A percentile compares a stretch with the other conserved stretches of the same genome.
Conservation (phyloP, 2,888 invertebrate genomes). For the Pantelozetes paolii region DNA sequence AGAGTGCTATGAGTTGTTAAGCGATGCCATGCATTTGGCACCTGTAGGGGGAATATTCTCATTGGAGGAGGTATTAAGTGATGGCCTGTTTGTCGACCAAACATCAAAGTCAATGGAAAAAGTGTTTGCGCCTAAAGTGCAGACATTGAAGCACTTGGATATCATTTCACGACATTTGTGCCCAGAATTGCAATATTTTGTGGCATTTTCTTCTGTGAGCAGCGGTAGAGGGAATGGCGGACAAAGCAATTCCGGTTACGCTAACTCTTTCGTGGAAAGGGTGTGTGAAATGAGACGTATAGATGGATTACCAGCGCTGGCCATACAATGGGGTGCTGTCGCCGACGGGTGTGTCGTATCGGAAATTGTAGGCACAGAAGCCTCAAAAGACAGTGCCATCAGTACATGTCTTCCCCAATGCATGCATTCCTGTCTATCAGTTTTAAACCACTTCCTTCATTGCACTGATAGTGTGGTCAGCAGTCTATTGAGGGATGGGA, state of each 20-base stretch:
- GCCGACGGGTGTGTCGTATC: slow-evolving; percentile 75
- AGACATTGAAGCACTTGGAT: slow-evolving; percentile 76
- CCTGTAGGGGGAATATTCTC: slow-evolving; percentile 85
- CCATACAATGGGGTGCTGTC: slow-evolving; percentile 98
- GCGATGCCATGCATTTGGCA: slow-evolving; percentile 63
- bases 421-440: no score
- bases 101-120: slow-evolving; percentile 70
- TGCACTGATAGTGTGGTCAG: no score
- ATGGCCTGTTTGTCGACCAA: slow-evolving; percentile 81
- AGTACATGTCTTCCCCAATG: no score
- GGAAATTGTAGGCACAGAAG: neutral
- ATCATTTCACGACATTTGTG: slow-evolving; percentile 69
- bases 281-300: slow-evolving; percentile 78
- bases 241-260: slow-evolving; percentile 87
- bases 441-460: no score
- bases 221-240: slow-evolving; percentile 95
- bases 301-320: slow-evolving; percentile 76
- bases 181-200: slow-evolving; percentile 78
- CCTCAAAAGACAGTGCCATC: no score
- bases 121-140: slow-evolving; percentile 77
- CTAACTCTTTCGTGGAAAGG: slow-evolving; percentile 96
- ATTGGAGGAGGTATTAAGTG: slow-evolving; percentile 73
- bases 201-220: slow-evolving; percentile 90
- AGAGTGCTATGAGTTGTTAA: slow-evolving; percentile 59
- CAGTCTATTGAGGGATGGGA: no score